phyloP scores from a whole-genome alignment of 53 echinoderm and acorn worm species.

The Temnopleurus reevesii region DNA sequence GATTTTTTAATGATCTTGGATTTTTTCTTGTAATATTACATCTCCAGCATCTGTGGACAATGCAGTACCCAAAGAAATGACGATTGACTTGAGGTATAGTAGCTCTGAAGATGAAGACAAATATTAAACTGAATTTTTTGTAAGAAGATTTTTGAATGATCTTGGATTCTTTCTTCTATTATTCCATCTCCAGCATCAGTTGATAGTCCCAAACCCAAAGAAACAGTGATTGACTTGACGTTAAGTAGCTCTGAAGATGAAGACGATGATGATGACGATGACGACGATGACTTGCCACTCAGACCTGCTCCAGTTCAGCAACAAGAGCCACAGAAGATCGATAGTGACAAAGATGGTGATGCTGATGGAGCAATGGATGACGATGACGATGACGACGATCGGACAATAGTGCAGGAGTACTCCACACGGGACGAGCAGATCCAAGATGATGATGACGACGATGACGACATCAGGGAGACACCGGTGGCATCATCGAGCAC shows the following conservation, averaged over 20 bases:
- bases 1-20: no score
- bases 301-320: not conserved
- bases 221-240: slow-evolving; percentile 75
- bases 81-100: not conserved
- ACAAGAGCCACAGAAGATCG: slow-evolving; percentile 41
- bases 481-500: slow-evolving; percentile 19
- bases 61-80: no score
- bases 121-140: not conserved
- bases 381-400: slow-evolving; percentile 60
- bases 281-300: not conserved
- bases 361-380: slow-evolving; percentile 61
- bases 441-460: slow-evolving; percentile 54
- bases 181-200: slow-evolving; percentile 16
- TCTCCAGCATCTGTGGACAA: no score
- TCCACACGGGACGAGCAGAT: slow-evolving; percentile 37
- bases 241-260: slow-evolving; percentile 72
- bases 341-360: slow-evolving; percentile 62
- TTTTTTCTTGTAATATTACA: no score
- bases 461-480: slow-evolving; percentile 50
- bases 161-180: not conserved
- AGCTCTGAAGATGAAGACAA: not conserved
- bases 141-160: not conserved
- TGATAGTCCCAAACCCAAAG: slow-evolving; percentile 43
- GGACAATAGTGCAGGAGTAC: slow-evolving; percentile 50
- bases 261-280: slow-evolving; percentile 52